Base-by-base conservation (phyloP, 2,888 invertebrate species). In the Coremacera marginata region DNA sequence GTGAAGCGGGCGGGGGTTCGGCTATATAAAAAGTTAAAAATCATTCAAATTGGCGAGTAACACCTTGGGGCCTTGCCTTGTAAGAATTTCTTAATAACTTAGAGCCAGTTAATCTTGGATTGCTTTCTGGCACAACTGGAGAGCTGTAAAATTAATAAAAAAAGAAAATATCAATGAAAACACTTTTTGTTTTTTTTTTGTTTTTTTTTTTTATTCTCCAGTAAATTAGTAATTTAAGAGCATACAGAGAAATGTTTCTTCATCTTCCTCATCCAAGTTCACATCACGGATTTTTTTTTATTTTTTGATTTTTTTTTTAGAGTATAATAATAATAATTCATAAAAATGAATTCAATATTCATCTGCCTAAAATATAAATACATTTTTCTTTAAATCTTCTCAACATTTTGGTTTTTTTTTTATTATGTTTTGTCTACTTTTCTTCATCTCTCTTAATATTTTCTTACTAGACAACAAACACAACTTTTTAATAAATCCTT, bases 171-270 rank as follows among this genome's bases (percentile, higher is more conserved):
- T 25, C 5, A 70, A 62, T 31, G 34, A 55, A 52, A 55, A 16
- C 34, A 44, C 44, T 11, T 11, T 34, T 52, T 22, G 52, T 70
- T 70, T 76, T 63, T 55, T 76, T 71, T 71, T 65, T 65, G 60
- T 70, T 70, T 34, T 75, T 22, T 67, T 57, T 31, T n/a, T 72
- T 72, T 72, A 72, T 73, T 77, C 72, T 77, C 57, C 72, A 72
- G 72, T 77, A 57, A 72, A 55, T 77, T 67, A 34, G 52, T 76
- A 70, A 52, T 72, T 77, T 73, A 63, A 76, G 63, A 73, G 72
- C 77, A 72, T 77, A 77, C 77, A 77, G 77, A 77, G 77, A 72
- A 27, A 71, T 57, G 22, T 31, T 65, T 67, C 31, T 71, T 67
- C 44, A 60, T 57, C 49, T 44, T 72, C 51, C 62, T 60, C 34